Percentiles rank a stretch among this genome's conserved stretches.
Conservation (phyloP, 2,797 vertebrate genomes). For the Echiichthys vipera region DNA sequence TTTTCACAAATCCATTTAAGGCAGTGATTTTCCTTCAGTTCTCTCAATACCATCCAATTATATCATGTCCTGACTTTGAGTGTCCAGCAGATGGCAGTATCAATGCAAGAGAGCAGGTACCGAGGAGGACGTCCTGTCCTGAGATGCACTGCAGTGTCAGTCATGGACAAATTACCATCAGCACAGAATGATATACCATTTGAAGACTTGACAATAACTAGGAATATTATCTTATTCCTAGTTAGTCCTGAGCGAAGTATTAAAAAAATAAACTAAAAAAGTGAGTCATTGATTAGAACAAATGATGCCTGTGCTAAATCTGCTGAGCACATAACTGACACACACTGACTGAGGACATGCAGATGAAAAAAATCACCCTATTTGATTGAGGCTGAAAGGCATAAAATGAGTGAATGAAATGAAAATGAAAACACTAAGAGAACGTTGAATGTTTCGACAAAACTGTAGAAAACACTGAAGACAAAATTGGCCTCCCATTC, state of each 20-base stretch:
- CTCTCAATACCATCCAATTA: neutral
- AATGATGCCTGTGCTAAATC: neutral
- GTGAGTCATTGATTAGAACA: neutral
- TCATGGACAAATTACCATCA: neutral
- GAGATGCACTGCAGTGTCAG: neutral
- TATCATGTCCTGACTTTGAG: neutral
- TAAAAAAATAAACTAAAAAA: neutral
- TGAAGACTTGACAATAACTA: neutral
- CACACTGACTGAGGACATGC: neutral
- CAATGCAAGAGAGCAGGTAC: neutral
- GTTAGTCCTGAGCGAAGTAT: neutral
- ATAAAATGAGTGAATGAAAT: no score
- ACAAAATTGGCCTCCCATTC: neutral
- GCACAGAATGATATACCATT: neutral
- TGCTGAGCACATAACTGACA: neutral
- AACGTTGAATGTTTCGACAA: neutral
- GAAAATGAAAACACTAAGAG: neutral
- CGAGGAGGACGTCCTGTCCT: neutral
- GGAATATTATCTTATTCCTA: no score
- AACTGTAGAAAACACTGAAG: neutral
- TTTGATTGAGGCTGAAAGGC: no score
- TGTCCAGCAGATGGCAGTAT: conserved; percentile 65
- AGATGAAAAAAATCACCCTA: no score
- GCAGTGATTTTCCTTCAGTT: neutral
- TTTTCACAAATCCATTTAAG: neutral